Base-by-base conservation (phyloP, 2,888 invertebrate genomes). In the Drosophila mulleri region DNA sequence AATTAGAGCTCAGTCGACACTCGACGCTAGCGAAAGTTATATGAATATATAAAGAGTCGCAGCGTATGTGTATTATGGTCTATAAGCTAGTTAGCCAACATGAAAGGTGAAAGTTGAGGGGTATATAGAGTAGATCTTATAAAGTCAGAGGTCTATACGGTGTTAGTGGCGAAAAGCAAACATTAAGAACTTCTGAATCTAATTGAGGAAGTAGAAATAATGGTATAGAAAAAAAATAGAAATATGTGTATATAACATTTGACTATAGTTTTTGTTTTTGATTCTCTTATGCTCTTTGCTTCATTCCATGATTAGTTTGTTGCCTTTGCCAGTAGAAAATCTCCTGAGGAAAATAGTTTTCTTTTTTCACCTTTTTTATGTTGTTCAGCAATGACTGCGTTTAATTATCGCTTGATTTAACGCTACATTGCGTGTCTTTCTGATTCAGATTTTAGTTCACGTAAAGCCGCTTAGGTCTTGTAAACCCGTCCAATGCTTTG, bases 381-480 rank as follows among this genome's bases (percentile, higher is more conserved):
- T 14, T 20, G 14, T n/a, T 18, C 20, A 42, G 56, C 41, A 53
- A 42, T 45, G 52, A 56, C 12, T 72, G 69, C 59, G 58, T 54
- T 65, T 64, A 76, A 76, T 80, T 54, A 57, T 14, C 41, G 63
- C 67, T 68, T 65, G 79, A 81, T 81, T 67, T 67, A 56, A 7
- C 58, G 53, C 65, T 47, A 56, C 64, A 53, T 59, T 47, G 59
- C 47, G 47, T 47, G 39, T 48, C 16, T 56, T 44, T 67, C 23
- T 41, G 41, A 35, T 16, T 47, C 37, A 41, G 50, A 72, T 75
- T 66, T 23, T 18, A 57, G 59, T 71, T 68, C 60, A 48, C 58
- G 60, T 32, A 70, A 85, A 85, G 85, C 84, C 53, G 84, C 88
- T 85, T 85, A 88, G 73, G 79, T 88, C 75, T 76, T 85, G 89